Evolutionary conservation across 2,888 invertebrate species (phyloP), one percentile per base, ranked within the genome.

Genomic region (Tenthredo amoena): DNA sequence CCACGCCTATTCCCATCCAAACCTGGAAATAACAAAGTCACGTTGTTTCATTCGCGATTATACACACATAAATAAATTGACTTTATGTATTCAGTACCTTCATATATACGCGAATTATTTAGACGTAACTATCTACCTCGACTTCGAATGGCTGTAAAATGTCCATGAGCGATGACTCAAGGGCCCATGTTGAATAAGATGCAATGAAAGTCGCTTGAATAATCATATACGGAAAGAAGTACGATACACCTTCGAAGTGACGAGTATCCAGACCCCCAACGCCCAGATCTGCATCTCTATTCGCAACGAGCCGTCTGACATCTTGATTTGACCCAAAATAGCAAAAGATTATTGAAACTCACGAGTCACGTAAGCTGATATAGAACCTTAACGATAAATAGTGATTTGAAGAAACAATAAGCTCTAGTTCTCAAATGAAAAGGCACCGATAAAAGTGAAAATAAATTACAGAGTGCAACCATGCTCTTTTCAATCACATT

Each of bases 231-330:
- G 81, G 40, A 2, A 4, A 21, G 2, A 26, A 81, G 62, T 62
- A 40, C 37, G 21, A 62, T 9, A 81, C 21, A 7, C 81, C 81
- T 12, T 37, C 62, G 18, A 62, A 58, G 12, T 26, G 6, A 6
- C 62, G 81, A 58, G 12, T n/a, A 62, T 81, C 81, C 40, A 81
- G 21, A 21, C 37, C 21, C 21, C 58, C 81, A 7, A 37, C 6
- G 5, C 81, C 81, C n/a, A 62, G n/a, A 81, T 81, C 62, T 6
- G 62, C 81, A 31, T 40, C 18, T 40, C 40, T 6, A 81, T 81
- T 40, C 5, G 62, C 62, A n/a, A 81, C 81, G n/a, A 81, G 81
- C 21, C 21, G 21, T 40, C 58, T 81, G 62, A 81, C 37, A 21
- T 40, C 81, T 81, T n/a, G 26, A 21, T 40, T 37, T 0, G 18